phyloP scores from a whole-genome alignment of 2,113 vertebrate genomes.

The Microtus ochrogaster region DNA sequence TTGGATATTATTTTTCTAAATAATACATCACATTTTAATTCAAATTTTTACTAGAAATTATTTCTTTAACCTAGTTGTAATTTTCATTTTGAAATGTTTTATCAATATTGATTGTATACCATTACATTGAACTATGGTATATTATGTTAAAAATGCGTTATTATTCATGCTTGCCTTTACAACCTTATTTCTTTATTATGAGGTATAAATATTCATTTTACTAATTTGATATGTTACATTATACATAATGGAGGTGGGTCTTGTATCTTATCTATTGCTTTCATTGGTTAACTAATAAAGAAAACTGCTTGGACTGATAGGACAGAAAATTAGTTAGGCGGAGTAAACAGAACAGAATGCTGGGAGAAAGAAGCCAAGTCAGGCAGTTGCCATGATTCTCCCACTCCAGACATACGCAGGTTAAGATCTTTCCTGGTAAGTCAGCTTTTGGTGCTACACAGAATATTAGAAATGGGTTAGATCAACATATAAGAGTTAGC shows the following conservation, averaged over 20 bases:
- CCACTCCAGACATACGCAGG: no score
- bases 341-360: no score
- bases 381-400: no score
- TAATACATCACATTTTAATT: not conserved
- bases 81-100: not conserved
- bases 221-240: not conserved
- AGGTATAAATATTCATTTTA: not conserved
- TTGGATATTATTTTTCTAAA: not conserved
- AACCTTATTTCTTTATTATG: not conserved
- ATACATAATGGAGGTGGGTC: not conserved
- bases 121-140: not conserved
- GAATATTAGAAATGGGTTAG: no score
- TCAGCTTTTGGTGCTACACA: no score
- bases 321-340: no score
- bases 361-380: no score
- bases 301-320: no score
- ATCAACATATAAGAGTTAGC: no score
- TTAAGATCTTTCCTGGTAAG: no score
- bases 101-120: not conserved
- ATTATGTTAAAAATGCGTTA: not conserved
- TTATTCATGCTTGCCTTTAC: not conserved
- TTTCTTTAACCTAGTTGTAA: not conserved
- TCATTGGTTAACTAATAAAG: no score
- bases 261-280: no score
- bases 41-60: not conserved